These are phyloP conservation scores for Xenentodon cancila DNA, from an alignment of 2,797 vertebrate genomes.

Conservation along the genomic window DNA sequence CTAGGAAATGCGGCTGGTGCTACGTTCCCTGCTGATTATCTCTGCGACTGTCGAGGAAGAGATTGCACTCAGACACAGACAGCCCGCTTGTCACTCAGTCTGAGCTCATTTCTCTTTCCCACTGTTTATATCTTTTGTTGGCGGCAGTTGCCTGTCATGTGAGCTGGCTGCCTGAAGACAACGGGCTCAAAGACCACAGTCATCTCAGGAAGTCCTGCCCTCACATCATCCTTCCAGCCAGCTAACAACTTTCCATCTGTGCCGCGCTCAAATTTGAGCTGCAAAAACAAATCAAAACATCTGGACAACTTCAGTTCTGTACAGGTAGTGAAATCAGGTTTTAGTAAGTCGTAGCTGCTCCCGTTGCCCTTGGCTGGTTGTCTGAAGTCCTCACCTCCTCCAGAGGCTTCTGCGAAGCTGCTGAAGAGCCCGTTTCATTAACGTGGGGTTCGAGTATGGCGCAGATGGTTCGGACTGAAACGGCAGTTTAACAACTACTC, in stretches of 20 bases:
- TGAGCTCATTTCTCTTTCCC: constrained; percentile 29
- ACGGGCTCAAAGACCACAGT: constrained; percentile 10
- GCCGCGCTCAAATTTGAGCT: no score
- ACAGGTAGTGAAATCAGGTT: background rate
- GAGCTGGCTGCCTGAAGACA: constrained; percentile 19
- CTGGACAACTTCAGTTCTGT: background rate
- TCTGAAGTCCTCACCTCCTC: no score
- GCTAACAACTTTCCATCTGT: no score
- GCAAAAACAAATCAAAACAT: no score
- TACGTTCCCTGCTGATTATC: constrained; percentile 47
- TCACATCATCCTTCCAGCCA: background rate
- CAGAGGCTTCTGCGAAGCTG: no score
- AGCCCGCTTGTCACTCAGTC: constrained; percentile 43
- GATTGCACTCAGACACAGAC: constrained; percentile 22
- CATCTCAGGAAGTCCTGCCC: constrained; percentile 35
- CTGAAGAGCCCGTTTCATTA: no score
- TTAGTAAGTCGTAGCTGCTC: constrained; percentile 4
- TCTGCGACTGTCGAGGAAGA: constrained; percentile 39
- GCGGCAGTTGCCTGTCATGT: background rate
- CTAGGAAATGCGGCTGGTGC: constrained; percentile 45
- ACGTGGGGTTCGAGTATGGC: no score
- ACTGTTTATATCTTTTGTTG: background rate
- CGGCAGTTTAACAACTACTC: no score
- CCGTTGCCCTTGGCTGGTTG: no score
- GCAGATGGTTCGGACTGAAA: no score